These are phyloP conservation scores for Tretioscincus oriximinensis DNA, from an alignment of 2,113 vertebrate genomes.

Conservation along the genomic window DNA sequence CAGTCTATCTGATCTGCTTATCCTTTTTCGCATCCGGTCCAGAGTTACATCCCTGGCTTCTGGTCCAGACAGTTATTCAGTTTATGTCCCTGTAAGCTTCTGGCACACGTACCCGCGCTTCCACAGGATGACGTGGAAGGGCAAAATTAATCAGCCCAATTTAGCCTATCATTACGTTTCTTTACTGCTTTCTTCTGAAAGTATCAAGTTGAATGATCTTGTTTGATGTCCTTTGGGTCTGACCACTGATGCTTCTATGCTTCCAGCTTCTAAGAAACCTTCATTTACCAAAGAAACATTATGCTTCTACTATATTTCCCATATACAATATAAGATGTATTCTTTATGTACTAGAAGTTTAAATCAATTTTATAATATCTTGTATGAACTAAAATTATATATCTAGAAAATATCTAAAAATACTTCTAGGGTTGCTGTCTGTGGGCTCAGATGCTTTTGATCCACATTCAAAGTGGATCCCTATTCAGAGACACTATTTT, in stretches of 20 bases:
- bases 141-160: conserved; percentile 25
- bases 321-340: too few relatives aligned
- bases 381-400: background rate
- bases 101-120: conserved; percentile 6
- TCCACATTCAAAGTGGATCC: too few relatives aligned
- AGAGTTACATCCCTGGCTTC: conserved; percentile 21
- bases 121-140: conserved; percentile 19
- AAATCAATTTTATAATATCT: background rate
- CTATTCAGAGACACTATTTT: too few relatives aligned
- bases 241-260: background rate
- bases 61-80: conserved; percentile 21
- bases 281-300: background rate
- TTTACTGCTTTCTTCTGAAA: conserved; percentile 17
- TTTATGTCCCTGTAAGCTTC: conserved; percentile 24
- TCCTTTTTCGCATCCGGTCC: conserved; percentile 25
- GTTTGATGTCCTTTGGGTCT: background rate
- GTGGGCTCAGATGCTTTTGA: background rate
- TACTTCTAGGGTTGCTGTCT: background rate
- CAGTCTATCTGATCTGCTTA: background rate
- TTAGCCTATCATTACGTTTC: conserved; percentile 34
- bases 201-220: background rate
- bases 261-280: background rate
- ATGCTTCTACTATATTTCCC: background rate
- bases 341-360: background rate
- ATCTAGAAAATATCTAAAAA: background rate